Evolutionary conservation across 2,888 invertebrate species (phyloP).

Genomic region (Andrena haemorrhoa): DNA sequence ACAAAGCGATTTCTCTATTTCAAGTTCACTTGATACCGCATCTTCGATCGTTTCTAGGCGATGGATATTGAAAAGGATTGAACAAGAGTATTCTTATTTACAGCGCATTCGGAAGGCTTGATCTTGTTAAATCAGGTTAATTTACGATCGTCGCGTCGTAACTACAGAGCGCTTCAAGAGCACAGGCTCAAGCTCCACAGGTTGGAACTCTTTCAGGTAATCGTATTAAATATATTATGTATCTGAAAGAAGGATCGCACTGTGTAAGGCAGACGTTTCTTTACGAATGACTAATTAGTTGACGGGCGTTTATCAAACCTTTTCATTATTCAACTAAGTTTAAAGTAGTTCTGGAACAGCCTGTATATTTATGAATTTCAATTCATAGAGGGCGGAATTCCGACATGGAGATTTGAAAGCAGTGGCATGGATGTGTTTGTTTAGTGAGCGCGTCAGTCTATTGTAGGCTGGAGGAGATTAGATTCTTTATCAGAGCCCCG

Average conservation of each 20-base stretch:
- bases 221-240: no score
- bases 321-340: no score
- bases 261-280: no score
- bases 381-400: constrained; percentile 19
- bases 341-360: no score
- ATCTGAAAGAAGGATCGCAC: no score
- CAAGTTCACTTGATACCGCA: no score
- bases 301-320: no score
- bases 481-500: constrained; percentile 47
- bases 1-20: neutral
- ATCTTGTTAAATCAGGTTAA: constrained; percentile 31
- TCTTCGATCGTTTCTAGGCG: neutral
- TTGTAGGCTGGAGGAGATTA: constrained; percentile 58
- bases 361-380: neutral
- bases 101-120: neutral
- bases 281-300: no score
- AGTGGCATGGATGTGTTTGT: constrained; percentile 24
- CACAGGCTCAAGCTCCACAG: no score
- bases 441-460: neutral
- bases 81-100: neutral
- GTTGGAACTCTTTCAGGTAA: no score
- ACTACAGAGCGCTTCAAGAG: no score
- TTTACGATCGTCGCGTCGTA: constrained; percentile 3
- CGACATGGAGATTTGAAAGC: constrained; percentile 42
- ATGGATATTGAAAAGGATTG: neutral